Base-by-base conservation (phyloP, 2,797 vertebrate genomes). In the Oreochromis mossambicus region DNA sequence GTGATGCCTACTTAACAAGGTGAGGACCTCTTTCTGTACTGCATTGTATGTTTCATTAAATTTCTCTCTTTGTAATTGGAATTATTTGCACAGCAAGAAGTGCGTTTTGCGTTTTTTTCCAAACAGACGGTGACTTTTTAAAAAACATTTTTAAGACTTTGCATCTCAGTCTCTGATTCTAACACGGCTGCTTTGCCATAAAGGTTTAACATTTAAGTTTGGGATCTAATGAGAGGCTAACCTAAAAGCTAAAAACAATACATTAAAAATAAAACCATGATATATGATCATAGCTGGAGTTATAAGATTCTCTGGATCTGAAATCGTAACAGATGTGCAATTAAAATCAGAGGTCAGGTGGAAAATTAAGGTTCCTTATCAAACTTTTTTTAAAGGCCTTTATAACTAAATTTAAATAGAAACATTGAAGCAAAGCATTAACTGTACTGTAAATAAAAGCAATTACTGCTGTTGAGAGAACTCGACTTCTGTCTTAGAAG, bases 161-260 rank as follows among this genome's bases (percentile, higher is more conserved):
- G 41, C 24, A 29, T 73, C 24, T 73, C 9, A 11, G 14, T 5
- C 21, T 46, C 9, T 48, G 24, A 73, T 46, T 48, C 43, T 29
- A 19, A 48, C 43, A 1, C 10, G 1, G 68, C 15, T 73, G 24
- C 14, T 26, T 43, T 1, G 2, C 41, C 41, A 7, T 46, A 21
- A 46, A 29, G 0, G 2, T 48, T 29, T 0, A 29, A 48, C 21
- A 43, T 48, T 2, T 17, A 8, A 0, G 1, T 73, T 29, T 29
- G 41, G 43, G 15, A 32, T 13, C 68, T 73, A 48, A 12, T 0
- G 68, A 73, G 68, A 29, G 24, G 15, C 24, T 73, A 46, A 73
- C 15, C 15, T 17, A 5, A 48, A 73, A 1, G 21, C 0, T 68
- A 43, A 43, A 29, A 73, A 29, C 6, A 7, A 26, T 4, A 24